Evolutionary conservation across 2,888 invertebrate species (phyloP), one percentile per base, ranked within the genome.

Genomic region (Sphinx pinastri): DNA sequence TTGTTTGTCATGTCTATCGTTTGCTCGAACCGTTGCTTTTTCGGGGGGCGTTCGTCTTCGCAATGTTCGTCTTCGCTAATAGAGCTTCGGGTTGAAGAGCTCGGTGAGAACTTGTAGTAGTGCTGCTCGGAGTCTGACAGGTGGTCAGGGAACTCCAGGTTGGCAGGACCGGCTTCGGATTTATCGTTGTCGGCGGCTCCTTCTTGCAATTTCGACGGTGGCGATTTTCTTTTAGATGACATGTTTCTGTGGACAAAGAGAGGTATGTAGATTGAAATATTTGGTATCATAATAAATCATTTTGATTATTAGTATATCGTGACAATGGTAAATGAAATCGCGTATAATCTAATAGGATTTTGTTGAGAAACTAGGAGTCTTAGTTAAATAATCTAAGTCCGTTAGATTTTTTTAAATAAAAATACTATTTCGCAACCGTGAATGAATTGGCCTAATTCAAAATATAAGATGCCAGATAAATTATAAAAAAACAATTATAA

Each of bases 201-300:
- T 95, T 97, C 96, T 95, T 98, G 98, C 94, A 98, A 95, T 95
- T 98, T 98, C 84, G 97, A 98, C 91, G 98, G 98, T 92, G 98
- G 98, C 92, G 98, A 98, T 95, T 98, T 98, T 94, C 98, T 96
- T 96, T 98, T 98, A 95, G 98, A 98, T 96, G 98, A 98, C 98
- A 98, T 98, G 95, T 96, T 98, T 96, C 97, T 97, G 96, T 54
- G 76, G 95, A 95, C 91, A 95, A 94, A 90, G 84, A 51, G 2
- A 2, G 16, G 0, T 1, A 19, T 58, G 2, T 11, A 2, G 2
- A 19, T 31, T 25, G 0, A 16, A 2, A 31, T 2, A 58, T 58
- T 59, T 6, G 19, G 31, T 59, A 59, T 10, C 25, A 31, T 59
- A n/a, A 59, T 14, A 6, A 19, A 38, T 14, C 6, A 10, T 31